phyloP scores from a whole-genome alignment of 2,797 vertebrate genomes.

The Mallotus villosus region DNA sequence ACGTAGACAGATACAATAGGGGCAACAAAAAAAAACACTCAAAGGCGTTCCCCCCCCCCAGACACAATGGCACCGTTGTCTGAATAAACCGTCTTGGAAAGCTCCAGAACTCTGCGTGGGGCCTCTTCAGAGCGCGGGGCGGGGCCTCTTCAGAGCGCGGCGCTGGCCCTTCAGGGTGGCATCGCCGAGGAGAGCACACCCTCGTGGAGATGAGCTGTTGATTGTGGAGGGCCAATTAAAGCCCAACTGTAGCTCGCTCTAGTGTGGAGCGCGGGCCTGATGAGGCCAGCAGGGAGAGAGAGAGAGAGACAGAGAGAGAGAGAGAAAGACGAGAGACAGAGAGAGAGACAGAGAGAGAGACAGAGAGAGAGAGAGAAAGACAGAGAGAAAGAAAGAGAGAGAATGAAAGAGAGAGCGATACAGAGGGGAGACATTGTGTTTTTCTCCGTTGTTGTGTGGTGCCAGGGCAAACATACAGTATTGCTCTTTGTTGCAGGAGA shows the following conservation, averaged over 20 bases:
- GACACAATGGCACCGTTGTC: too few species aligned
- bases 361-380: conserved; percentile 6
- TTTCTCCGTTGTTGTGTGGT: conserved; percentile 52
- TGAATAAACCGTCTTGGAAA: conserved; percentile 42
- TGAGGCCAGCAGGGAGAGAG: conserved; percentile 59
- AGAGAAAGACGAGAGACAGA: conserved; percentile 1
- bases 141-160: conserved; percentile 70
- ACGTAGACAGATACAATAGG: not conserved
- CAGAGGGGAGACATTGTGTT: conserved; percentile 38
- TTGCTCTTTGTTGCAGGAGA: conserved; percentile 68
- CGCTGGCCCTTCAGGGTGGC: conserved; percentile 67
- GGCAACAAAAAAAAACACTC: too few species aligned
- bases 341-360: conserved; percentile 1
- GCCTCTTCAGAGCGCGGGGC: conserved; percentile 70
- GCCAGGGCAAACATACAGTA: conserved; percentile 45
- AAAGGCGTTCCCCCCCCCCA: too few species aligned
- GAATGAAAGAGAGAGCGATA: not conserved
- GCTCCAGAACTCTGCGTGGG: conserved; percentile 70
- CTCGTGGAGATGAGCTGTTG: conserved; percentile 67
- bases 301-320: conserved; percentile 6
- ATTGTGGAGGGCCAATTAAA: conserved; percentile 78
- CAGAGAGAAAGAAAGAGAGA: not conserved
- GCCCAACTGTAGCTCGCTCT: conserved; percentile 55
- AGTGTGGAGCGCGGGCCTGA: conserved; percentile 59
- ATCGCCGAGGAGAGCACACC: conserved; percentile 63